phyloP scores from a whole-genome alignment of 2,888 invertebrate genomes.

The Aspidiotus destructor region DNA sequence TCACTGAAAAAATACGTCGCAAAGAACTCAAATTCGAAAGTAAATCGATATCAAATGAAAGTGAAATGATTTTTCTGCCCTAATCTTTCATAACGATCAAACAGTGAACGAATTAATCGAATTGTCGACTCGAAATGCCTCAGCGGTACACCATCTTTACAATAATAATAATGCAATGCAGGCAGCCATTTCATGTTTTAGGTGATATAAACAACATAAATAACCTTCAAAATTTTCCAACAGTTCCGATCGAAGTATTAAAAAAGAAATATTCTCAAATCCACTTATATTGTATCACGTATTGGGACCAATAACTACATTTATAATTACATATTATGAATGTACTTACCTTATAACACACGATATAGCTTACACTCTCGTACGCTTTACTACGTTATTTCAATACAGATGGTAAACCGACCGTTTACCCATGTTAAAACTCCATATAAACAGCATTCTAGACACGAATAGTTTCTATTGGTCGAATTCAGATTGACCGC shows the following conservation, averaged over 20 bases:
- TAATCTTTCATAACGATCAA: too few relatives aligned
- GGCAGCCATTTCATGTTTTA: slow-evolving; percentile 32
- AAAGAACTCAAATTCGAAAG: neutral
- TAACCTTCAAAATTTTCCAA: slow-evolving; percentile 30
- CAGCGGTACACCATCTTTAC: slow-evolving; percentile 23
- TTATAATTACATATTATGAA: slow-evolving; percentile 32
- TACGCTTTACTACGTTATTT: slow-evolving; percentile 33
- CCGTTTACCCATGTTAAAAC: slow-evolving; percentile 28
- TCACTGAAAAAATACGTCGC: slow-evolving; percentile 25
- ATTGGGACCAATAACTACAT: slow-evolving; percentile 20
- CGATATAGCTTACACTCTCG: slow-evolving; percentile 31
- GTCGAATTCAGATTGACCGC: slow-evolving; percentile 52
- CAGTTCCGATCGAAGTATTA: slow-evolving; percentile 14
- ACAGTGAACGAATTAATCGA: neutral
- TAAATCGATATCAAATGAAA: neutral
- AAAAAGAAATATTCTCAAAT: slow-evolving; percentile 25
- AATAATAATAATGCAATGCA: slow-evolving; percentile 27
- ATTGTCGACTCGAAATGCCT: slow-evolving; percentile 9
- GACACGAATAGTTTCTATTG: slow-evolving; percentile 45
- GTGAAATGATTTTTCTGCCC: too few relatives aligned
- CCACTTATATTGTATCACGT: slow-evolving; percentile 9
- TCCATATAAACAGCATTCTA: slow-evolving; percentile 30
- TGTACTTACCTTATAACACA: slow-evolving; percentile 32
- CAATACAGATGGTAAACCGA: slow-evolving; percentile 29
- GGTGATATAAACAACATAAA: slow-evolving; percentile 29